Conservation (phyloP, 2,797 vertebrate genomes). For the Pipistrellus nathusii region DNA sequence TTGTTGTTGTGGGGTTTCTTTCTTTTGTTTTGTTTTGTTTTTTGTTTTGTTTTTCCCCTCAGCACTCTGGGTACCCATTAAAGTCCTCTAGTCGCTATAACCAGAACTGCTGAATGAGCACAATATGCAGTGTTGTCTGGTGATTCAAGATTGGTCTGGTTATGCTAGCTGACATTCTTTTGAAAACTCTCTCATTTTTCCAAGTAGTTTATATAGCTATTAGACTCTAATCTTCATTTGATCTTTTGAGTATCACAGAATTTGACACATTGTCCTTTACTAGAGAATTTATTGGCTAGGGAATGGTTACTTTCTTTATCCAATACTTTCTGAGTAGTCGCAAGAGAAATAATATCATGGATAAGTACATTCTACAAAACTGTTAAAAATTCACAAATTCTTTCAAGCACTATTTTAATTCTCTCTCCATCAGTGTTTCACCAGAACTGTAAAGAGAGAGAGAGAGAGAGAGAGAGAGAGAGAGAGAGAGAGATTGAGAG, state of each 20-base stretch:
- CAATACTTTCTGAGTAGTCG: background rate
- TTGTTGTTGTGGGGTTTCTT: too few relatives aligned
- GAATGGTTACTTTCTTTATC: background rate
- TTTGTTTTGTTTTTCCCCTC: background rate
- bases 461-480: background rate
- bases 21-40: background rate
- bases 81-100: background rate
- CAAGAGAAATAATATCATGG: background rate
- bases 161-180: background rate
- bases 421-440: background rate
- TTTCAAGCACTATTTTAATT: constrained; percentile 29
- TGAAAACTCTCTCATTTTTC: background rate
- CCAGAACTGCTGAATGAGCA: background rate
- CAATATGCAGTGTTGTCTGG: too few relatives aligned
- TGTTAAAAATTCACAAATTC: background rate
- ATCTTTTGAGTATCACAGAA: background rate
- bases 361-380: background rate
- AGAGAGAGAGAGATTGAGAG: background rate
- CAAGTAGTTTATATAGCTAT: background rate
- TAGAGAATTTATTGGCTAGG: background rate
- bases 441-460: background rate
- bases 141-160: background rate
- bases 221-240: background rate
- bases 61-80: background rate
- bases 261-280: background rate